Conservation (phyloP, 2,797 vertebrate genomes). For the Myioborus melanocephalus region DNA sequence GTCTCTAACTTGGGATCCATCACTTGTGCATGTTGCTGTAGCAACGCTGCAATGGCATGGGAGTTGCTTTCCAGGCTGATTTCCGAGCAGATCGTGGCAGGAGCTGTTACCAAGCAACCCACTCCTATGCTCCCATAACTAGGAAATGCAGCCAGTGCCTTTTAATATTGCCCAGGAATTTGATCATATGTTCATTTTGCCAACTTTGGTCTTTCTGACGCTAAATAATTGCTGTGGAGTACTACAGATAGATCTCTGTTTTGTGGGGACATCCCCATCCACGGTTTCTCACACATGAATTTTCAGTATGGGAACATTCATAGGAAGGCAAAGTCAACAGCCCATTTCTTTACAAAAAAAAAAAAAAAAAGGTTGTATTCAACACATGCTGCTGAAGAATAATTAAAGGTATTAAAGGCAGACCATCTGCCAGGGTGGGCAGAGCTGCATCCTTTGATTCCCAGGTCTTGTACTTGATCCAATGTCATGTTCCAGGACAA, state of each 20-base stretch:
- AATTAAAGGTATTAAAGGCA: constrained; percentile 28
- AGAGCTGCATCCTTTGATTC: constrained; percentile 36
- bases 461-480: constrained; percentile 47
- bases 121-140: constrained; percentile 75
- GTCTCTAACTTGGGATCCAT: constrained; percentile 71
- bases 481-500: not conserved
- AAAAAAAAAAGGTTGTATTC: not conserved
- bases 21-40: constrained; percentile 76
- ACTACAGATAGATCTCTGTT: constrained; percentile 14
- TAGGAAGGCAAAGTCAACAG: constrained; percentile 7
- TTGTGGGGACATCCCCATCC: not conserved
- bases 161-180: constrained; percentile 24
- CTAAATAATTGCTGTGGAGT: constrained; percentile 53
- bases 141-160: constrained; percentile 69
- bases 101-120: constrained; percentile 84
- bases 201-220: constrained; percentile 60
- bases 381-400: not conserved
- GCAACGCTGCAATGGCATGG: constrained; percentile 77
- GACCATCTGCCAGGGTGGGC: constrained; percentile 46
- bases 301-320: not conserved
- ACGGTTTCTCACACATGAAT: not conserved
- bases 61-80: constrained; percentile 80
- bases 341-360: not conserved
- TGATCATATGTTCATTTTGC: constrained; percentile 64
- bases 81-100: constrained; percentile 76